A percentile compares a stretch with the other conserved stretches of the same genome.
phyloP scores from a whole-genome alignment of 2,113 vertebrate genomes.

The Plestiodon gilberti region DNA sequence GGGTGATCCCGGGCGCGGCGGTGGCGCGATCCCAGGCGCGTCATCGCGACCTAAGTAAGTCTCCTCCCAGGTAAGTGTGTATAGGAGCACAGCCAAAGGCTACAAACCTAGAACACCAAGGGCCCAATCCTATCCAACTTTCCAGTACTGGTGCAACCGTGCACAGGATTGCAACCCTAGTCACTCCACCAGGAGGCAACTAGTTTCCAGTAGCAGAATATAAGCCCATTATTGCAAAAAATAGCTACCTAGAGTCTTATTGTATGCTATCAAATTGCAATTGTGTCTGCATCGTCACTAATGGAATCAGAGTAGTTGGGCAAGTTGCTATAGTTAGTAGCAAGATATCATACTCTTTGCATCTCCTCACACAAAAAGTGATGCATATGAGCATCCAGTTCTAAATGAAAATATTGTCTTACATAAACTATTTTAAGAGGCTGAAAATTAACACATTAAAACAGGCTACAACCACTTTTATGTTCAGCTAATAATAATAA shows the following conservation, averaged over 20 bases:
- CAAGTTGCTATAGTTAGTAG: background rate
- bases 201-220: background rate
- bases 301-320: background rate
- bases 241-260: background rate
- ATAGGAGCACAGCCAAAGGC: no score
- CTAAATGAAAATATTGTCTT: background rate
- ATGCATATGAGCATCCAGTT: background rate
- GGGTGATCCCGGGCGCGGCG: no score
- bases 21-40: no score
- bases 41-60: no score
- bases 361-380: background rate
- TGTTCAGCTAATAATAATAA: constrained; percentile 27
- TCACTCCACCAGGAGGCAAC: background rate
- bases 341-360: no score
- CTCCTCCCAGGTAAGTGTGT: background rate
- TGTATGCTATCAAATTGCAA: background rate
- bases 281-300: background rate
- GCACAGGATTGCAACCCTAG: background rate
- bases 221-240: background rate
- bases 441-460: constrained; percentile 44
- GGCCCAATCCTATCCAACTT: background rate
- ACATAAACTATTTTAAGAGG: constrained; percentile 12
- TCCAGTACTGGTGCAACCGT: no score
- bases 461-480: background rate
- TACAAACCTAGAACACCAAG: background rate